Evolutionary conservation across 2,113 vertebrate genomes (phyloP).

Genomic region (Gopherus flavomarginatus): DNA sequence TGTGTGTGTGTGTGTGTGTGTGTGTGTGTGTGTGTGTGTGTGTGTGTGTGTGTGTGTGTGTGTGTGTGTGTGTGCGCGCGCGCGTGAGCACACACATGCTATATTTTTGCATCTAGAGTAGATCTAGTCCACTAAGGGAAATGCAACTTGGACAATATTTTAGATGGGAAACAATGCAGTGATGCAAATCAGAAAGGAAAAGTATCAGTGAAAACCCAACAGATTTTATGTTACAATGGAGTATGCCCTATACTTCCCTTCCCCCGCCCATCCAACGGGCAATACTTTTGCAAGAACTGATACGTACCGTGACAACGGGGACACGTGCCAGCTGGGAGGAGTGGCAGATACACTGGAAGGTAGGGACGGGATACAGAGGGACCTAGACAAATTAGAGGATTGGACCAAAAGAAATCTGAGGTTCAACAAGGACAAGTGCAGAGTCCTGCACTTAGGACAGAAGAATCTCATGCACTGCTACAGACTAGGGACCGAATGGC

Average conservation of each 20-base stretch:
- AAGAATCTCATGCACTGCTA: too few relatives aligned
- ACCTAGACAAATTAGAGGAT: too few relatives aligned
- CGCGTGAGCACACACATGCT: fast-evolving
- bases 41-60: neutral
- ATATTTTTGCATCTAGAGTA: neutral
- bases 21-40: fast-evolving
- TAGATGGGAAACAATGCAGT: neutral
- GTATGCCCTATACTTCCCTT: neutral
- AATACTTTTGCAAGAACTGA: neutral
- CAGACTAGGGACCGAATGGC: too few relatives aligned
- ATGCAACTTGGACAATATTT: neutral
- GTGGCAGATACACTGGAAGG: too few relatives aligned
- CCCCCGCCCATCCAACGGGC: neutral
- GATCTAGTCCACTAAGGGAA: neutral
- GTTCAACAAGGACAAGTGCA: too few relatives aligned
- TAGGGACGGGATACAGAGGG: too few relatives aligned
- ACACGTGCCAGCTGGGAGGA: too few relatives aligned
- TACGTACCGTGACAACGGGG: neutral
- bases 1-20: fast-evolving
- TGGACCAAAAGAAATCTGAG: too few relatives aligned
- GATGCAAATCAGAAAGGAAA: neutral
- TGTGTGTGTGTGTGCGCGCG: too few relatives aligned
- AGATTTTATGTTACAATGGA: neutral
- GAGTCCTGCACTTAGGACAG: too few relatives aligned
- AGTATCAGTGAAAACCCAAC: neutral